phyloP scores from a whole-genome alignment of 2,888 invertebrate species.

The Agonopterix heracliana region DNA sequence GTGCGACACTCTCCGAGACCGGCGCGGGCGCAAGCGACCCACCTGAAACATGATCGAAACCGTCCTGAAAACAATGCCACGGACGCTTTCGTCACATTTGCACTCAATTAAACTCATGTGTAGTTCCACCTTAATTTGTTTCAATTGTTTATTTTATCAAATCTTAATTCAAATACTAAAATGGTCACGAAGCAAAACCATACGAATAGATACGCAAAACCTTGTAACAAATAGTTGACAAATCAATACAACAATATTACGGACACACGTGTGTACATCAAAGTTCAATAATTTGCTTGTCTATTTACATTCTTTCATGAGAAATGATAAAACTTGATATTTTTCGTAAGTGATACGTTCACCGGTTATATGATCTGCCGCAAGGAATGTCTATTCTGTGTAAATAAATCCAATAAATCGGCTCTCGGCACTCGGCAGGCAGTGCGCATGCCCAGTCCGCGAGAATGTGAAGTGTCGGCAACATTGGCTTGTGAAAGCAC shows the following conservation, averaged over 20 bases:
- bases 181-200: too few relatives aligned
- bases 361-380: conserved; percentile 43
- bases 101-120: too few relatives aligned
- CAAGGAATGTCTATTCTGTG: conserved; percentile 47
- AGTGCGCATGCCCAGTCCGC: conserved; percentile 30
- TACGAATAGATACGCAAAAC: too few relatives aligned
- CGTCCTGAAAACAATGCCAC: not conserved
- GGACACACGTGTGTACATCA: not conserved
- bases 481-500: conserved; percentile 31
- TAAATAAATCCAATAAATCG: conserved; percentile 42
- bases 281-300: conserved; percentile 5
- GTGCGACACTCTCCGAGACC: conserved; percentile 11
- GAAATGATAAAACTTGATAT: conserved; percentile 13
- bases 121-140: too few relatives aligned
- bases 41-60: not conserved
- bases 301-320: conserved; percentile 9
- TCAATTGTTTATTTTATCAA: too few relatives aligned
- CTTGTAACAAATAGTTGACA: too few relatives aligned
- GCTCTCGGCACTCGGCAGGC: not conserved
- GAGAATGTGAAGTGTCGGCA: conserved; percentile 47
- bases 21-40: not conserved
- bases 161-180: too few relatives aligned
- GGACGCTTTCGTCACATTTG: too few relatives aligned
- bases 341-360: conserved; percentile 38
- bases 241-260: too few relatives aligned